These are phyloP conservation scores for Telmatochromis sp. DNA, from an alignment of 2,113 vertebrate species.

Conservation along the genomic window DNA sequence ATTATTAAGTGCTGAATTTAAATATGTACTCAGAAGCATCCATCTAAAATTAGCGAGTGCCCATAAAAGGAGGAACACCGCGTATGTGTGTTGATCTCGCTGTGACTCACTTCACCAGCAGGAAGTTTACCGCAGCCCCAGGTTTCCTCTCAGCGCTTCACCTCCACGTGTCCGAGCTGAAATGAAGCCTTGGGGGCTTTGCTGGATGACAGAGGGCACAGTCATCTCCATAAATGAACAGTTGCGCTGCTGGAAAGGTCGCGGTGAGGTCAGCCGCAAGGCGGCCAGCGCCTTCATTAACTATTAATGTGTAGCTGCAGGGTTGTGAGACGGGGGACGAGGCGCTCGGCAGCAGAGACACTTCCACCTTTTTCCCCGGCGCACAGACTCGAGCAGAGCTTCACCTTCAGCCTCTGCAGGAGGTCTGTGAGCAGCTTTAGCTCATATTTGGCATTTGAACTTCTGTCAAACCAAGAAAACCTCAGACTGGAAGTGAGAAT, in stretches of 20 bases:
- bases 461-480: neutral
- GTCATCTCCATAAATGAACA: neutral
- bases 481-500: neutral
- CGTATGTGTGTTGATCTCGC: accelerated
- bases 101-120: neutral
- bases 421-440: neutral
- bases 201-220: neutral
- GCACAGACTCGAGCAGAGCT: neutral
- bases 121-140: neutral
- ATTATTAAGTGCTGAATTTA: neutral
- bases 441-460: neutral
- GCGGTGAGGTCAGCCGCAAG: neutral
- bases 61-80: neutral
- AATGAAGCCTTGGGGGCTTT: neutral
- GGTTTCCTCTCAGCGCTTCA: neutral
- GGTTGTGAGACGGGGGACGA: neutral
- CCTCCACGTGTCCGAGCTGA: neutral
- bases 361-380: neutral
- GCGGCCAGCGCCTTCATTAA: neutral
- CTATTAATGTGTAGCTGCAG: neutral
- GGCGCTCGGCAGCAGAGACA: neutral
- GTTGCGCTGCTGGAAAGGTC: neutral
- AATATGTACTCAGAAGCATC: neutral
- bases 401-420: neutral
- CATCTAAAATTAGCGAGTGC: neutral